Evolutionary conservation across 2,888 invertebrate genomes (phyloP), one percentile per base, ranked within the genome.

Genomic region (Pollenia labialis): DNA sequence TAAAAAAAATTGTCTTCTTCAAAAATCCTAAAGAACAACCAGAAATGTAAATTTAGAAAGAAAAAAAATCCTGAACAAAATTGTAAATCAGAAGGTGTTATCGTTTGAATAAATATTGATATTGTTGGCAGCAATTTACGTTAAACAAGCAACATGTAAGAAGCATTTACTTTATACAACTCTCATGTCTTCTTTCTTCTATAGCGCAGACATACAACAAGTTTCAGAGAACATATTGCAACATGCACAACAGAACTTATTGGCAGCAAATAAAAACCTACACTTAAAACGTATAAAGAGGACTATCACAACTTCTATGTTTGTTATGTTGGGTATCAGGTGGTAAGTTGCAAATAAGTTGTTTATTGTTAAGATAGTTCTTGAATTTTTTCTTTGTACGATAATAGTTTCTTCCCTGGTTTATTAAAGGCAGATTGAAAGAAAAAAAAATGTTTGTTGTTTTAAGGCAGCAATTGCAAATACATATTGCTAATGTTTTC

Each of bases 61-160:
- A 32, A 50, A 58, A 9, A 50, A 60, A 54, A 50, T 16, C 6
- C n/a, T 23, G 44, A 40, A 66, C n/a, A 46, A 10, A 76, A 32
- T 74, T 82, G 91, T 92, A 92, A 92, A 92, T 92, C 91, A 91
- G 90, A 90, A 91, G 91, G 92, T 91, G 92, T 91, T 92, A 92
- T 92, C 92, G 91, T 91, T 91, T 92, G 90, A 91, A 92, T 92
- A 92, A 92, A 92, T 92, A 92, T 92, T 92, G 92, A 92, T 92
- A 91, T 87, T 88, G 83, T 88, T 81, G 85, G 66, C 85, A 85
- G 85, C 85, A 85, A 85, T 85, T 85, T 82, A 85, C 81, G 56
- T 82, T 79, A 74, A 85, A 85, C 76, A 84, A 84, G 77, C 81
- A 77, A 77, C 81, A 81, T 68, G 72, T 62, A 74, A 79, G 68